These are phyloP conservation scores for Philereme transversata DNA, from an alignment of 2,888 invertebrate genomes.

Conservation along the genomic window DNA sequence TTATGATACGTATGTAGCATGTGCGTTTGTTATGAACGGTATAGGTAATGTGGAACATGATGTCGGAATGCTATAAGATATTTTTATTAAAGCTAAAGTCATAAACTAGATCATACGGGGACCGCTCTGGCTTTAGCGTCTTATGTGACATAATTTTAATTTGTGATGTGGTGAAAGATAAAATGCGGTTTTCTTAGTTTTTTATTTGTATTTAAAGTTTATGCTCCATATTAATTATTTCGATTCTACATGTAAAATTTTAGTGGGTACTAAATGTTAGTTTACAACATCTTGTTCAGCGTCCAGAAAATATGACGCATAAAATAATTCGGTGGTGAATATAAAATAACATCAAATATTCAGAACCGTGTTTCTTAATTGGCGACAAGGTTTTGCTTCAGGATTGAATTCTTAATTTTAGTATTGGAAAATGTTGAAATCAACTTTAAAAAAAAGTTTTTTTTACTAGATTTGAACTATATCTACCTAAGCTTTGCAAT, in stretches of 20 bases:
- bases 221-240: constrained; percentile 30
- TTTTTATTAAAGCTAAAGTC: constrained; percentile 71
- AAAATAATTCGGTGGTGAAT: constrained; percentile 24
- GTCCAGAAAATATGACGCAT: constrained; percentile 24
- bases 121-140: constrained; percentile 52
- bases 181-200: constrained; percentile 39
- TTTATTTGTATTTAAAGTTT: constrained; percentile 30
- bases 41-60: constrained; percentile 59
- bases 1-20: constrained; percentile 56
- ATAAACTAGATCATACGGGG: constrained; percentile 66
- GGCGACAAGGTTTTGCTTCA: background rate
- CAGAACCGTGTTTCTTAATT: constrained; percentile 10
- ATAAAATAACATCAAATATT: constrained; percentile 16
- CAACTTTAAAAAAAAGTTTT: too few relatives aligned
- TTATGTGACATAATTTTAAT: constrained; percentile 57
- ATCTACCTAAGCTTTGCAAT: too few relatives aligned
- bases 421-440: too few relatives aligned
- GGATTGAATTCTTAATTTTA: background rate
- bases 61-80: constrained; percentile 73
- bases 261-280: constrained; percentile 35
- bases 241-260: constrained; percentile 35
- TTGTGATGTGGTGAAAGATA: constrained; percentile 56
- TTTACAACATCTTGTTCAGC: constrained; percentile 36
- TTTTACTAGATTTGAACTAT: too few relatives aligned
- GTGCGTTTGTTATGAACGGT: constrained; percentile 61